phyloP scores from a whole-genome alignment of 2,888 invertebrate species.

The Chironomus riparius region DNA sequence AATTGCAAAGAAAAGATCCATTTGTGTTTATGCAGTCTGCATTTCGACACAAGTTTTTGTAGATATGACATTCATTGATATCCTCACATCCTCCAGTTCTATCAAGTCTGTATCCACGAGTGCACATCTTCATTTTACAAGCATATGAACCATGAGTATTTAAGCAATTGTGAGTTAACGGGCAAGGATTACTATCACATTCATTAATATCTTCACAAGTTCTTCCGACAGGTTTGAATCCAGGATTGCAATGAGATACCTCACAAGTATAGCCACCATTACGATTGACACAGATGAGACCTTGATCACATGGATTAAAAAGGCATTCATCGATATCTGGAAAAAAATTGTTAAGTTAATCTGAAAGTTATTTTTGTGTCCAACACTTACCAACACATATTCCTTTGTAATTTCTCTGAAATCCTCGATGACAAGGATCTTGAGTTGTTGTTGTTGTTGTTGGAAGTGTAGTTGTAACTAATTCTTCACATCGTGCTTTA shows the following conservation, averaged over 20 bases:
- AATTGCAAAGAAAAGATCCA: not conserved
- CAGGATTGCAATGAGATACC: not conserved
- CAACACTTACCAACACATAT: not conserved
- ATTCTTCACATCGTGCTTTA: not conserved
- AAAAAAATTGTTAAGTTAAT: no score
- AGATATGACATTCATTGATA: not conserved
- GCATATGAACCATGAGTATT: not conserved
- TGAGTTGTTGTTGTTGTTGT: not conserved
- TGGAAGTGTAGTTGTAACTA: not conserved
- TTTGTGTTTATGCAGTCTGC: not conserved
- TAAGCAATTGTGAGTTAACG: not conserved
- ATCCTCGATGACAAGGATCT: not conserved
- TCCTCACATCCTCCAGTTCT: not conserved
- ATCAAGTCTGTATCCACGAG: not conserved
- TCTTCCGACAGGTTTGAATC: not conserved
- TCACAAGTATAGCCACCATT: not conserved
- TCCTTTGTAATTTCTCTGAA: not conserved
- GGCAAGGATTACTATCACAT: not conserved
- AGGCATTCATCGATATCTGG: slow-evolving; percentile 16
- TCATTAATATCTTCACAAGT: not conserved
- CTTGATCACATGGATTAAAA: not conserved
- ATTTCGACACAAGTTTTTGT: not conserved
- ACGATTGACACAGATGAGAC: not conserved
- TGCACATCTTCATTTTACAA: not conserved
- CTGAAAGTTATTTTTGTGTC: no score